Base-by-base conservation (phyloP, 2,888 invertebrate species). In the Asteroscopus sphinx region DNA sequence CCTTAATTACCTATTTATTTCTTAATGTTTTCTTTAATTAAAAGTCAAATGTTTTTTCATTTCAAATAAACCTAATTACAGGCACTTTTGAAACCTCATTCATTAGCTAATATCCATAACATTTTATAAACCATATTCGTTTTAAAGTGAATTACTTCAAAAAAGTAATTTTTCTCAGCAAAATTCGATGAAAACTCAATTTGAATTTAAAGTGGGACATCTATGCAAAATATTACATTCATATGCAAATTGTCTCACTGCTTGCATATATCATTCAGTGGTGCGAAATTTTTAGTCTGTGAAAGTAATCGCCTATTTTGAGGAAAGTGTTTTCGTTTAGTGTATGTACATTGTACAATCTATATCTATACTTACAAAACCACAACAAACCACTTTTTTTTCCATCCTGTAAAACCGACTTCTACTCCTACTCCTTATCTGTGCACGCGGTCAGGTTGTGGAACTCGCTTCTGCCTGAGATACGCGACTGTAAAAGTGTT, bases 161-260 rank as follows among this genome's bases (percentile, higher is more conserved):
- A 13, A n/a, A 52, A 53, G 25, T 48, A 36, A 6, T 36, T 36
- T 60, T 70, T 42, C 8, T 30, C 13, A 6, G 16, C 9, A 9
- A 68, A 58, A 49, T 68, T 25, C 41, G 53, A 58, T 44, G 40
- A 57, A 55, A 65, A 69, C 49, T 55, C 54, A 52, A 74, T 74
- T 79, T 71, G 53, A 71, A 70, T 73, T 65, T 46, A 45, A 66
- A 76, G 46, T 40, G 11, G 44, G 9, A 64, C 54, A 67, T 67
- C 13, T 65, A 72, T 73, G 68, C 65, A 73, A 70, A 78, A 71
- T 57, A 35, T 59, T 48, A 63, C 62, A 69, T 68, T 65, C 71
- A 68, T 65, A 65, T 68, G 64, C 60, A 69, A 66, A 68, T 76
- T 40, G 44, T 51, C 32, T 42, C 40, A 54, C 55, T 64, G 62